Evolutionary conservation across 64 coral and sea anemone genomes (phyloP), one percentile per base, ranked within the genome.

Genomic region (Montipora sp.): DNA sequence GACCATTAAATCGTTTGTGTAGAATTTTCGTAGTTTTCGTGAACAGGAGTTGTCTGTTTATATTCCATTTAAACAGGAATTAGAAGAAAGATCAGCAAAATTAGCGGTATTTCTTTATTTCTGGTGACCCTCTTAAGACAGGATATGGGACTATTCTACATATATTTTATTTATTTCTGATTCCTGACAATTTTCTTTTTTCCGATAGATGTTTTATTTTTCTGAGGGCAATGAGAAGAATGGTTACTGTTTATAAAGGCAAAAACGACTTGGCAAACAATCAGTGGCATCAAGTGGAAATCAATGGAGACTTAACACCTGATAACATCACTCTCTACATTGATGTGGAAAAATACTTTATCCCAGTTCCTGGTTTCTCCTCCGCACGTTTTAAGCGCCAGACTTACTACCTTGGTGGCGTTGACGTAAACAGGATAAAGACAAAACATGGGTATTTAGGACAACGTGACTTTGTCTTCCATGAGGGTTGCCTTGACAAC

Each of bases 281-380:
- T 77, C 12, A 71, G 8, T 92, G 87, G 96, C 96, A 98, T 73
- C 96, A 98, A 87, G 67, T 93, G 21, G 86, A 98, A 14, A 47
- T 95, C 10, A 76, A 57, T 6, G 85, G 87, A 27, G 13, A 18
- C 2, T 66, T 51, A 60, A 73, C 48, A 5, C 81, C 66, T 57
- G 53, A 11, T 0, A 81, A 14, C 15, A 60, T 90, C 15, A 20
- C 16, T 46, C 59, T 98, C 8, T 90, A 67, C 12, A 44, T 98
- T 21, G 90, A 95, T 47, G 51, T 92, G 45, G 58, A 46, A 2
- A 59, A 9, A 59, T 0, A 46, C 5, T 36, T 44, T 1, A 82
- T 81, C 18, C 43, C 75, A 18, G 47, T 89, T 3, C 59, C 77
- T 48, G 89, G 95, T 7, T 88, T 75, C 15, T 88, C 91, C 18